A percentile compares a stretch with the other conserved stretches of the same genome.
These are phyloP conservation scores for Gallinago stenura DNA, from an alignment of 2,797 vertebrate species.

Conservation along the genomic window DNA sequence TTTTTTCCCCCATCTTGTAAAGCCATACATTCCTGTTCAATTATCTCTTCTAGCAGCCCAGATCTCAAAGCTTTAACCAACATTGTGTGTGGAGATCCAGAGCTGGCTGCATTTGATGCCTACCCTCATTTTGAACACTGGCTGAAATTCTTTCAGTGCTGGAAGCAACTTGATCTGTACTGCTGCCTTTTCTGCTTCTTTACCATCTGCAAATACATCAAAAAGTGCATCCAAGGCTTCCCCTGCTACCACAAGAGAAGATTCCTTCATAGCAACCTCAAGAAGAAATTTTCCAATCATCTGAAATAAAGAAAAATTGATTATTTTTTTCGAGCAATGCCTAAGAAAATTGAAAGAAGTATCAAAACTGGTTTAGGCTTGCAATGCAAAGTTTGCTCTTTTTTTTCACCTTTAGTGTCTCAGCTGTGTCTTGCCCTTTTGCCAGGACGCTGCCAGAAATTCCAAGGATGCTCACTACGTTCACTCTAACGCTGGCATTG, in stretches of 20 bases:
- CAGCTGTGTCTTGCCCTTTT: slow-evolving; percentile 85
- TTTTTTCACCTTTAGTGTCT: slow-evolving; percentile 89
- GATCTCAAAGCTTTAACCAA: neutral
- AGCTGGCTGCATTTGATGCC: neutral
- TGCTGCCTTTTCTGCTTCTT: slow-evolving; percentile 89
- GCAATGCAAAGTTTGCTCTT: neutral
- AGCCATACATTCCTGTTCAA: neutral
- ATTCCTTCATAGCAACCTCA: slow-evolving; percentile 87
- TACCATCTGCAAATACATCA: slow-evolving; percentile 96
- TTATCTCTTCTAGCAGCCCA: neutral
- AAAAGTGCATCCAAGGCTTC: slow-evolving; percentile 96
- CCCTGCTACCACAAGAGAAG: slow-evolving; percentile 90
- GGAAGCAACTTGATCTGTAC: slow-evolving; percentile 87
- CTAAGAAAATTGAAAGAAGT: neutral
- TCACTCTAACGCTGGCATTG: slow-evolving; percentile 88
- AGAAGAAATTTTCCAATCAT: slow-evolving; percentile 92
- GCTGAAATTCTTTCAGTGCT: slow-evolving; percentile 90
- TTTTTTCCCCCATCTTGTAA: neutral
- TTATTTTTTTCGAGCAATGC: neutral
- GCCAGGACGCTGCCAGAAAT: slow-evolving; percentile 93
- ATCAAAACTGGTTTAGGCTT: neutral
- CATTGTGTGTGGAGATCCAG: neutral
- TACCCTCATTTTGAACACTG: slow-evolving; percentile 94
- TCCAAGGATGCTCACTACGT: slow-evolving; percentile 92
- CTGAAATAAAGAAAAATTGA: slow-evolving; percentile 75